Conservation (phyloP, 1,140 invertebrate species). For the Lethocerus indicus region DNA sequence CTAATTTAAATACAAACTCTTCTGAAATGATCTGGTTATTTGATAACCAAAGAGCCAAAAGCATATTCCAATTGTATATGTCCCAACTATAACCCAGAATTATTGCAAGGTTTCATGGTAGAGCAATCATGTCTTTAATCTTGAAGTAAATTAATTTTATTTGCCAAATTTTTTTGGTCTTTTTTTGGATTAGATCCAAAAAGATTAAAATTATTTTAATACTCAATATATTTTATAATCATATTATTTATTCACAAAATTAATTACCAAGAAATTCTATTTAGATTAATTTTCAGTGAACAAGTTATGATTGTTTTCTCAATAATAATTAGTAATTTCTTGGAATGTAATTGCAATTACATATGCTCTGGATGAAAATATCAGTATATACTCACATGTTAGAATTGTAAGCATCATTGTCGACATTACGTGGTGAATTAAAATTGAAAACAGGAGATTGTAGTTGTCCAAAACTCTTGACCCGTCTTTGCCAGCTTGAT, state of each 20-base stretch:
- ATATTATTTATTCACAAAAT: neutral
- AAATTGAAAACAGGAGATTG: constrained; percentile 60
- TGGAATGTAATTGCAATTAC: neutral
- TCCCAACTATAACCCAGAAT: no score
- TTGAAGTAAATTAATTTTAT: no score
- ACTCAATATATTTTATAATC: neutral
- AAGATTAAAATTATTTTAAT: constrained; percentile 2
- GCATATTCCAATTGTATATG: no score
- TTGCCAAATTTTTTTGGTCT: no score
- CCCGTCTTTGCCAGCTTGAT: constrained; percentile 48
- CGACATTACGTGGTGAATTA: constrained; percentile 71
- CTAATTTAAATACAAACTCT: neutral
- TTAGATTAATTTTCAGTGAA: neutral
- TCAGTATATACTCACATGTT: constrained; percentile 41
- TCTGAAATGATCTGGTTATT: no score
- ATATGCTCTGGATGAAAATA: neutral
- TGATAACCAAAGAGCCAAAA: no score
- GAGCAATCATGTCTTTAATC: no score
- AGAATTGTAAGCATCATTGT: constrained; percentile 73
- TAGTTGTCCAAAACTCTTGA: constrained; percentile 62
- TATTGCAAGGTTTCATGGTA: no score
- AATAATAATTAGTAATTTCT: no score
- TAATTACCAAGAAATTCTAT: neutral
- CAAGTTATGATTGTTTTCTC: no score
- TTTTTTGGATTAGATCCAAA: no score